Evolutionary conservation across 2,888 invertebrate species (phyloP).

Genomic region (Eustalomyia histrio): DNA sequence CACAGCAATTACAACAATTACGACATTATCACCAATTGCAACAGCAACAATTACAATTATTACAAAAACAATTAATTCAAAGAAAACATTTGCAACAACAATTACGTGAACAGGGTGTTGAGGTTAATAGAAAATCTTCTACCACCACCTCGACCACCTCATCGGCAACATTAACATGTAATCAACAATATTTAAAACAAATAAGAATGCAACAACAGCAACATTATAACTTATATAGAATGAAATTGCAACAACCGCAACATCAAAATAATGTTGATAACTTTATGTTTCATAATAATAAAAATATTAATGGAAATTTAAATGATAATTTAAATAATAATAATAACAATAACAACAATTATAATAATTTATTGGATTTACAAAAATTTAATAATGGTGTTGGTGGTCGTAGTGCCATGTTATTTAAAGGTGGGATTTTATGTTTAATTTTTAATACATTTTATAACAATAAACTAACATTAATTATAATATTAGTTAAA

Average conservation of each 20-base stretch:
- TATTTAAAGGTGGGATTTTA: slow-evolving; percentile 64
- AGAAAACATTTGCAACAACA: slow-evolving; percentile 79
- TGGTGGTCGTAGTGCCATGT: slow-evolving; percentile 45
- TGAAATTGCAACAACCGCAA: slow-evolving; percentile 49
- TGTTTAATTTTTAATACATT: neutral
- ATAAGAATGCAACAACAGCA: slow-evolving; percentile 70
- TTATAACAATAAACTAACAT: neutral
- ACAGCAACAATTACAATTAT: slow-evolving; percentile 78
- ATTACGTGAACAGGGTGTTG: slow-evolving; percentile 73
- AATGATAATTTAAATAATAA: slow-evolving; percentile 67
- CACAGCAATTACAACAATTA: slow-evolving; percentile 84
- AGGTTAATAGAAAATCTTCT: slow-evolving; percentile 45
- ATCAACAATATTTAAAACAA: slow-evolving; percentile 74
- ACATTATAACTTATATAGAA: slow-evolving; percentile 52
- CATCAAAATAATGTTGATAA: slow-evolving; percentile 63
- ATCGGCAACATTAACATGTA: slow-evolving; percentile 70
- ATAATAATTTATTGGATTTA: slow-evolving; percentile 35
- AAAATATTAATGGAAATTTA: slow-evolving; percentile 66
- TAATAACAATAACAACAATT: slow-evolving; percentile 65
- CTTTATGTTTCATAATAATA: slow-evolving; percentile 66
- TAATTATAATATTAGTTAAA: neutral
- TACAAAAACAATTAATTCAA: slow-evolving; percentile 78
- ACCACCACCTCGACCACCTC: slow-evolving; percentile 36
- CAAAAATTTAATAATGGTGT: slow-evolving; percentile 63
- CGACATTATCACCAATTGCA: slow-evolving; percentile 79